These are phyloP conservation scores for Caloenas nicobarica DNA, from an alignment of 2,113 vertebrate genomes.

Conservation along the genomic window DNA sequence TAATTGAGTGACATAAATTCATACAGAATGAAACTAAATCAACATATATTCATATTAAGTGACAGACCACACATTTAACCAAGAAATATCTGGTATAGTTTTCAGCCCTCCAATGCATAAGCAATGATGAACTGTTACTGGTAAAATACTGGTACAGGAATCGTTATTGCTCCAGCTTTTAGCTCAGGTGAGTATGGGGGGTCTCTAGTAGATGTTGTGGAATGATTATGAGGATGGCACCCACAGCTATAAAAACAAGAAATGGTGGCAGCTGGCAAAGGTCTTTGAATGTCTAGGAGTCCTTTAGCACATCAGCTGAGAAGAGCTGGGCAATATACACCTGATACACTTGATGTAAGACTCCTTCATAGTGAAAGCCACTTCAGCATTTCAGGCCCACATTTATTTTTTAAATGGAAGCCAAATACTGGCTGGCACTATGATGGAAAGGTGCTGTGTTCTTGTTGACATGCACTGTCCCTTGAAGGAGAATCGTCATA, in stretches of 20 bases:
- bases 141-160: neutral
- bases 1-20: slow-evolving; percentile 11
- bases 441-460: neutral
- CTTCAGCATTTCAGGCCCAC: neutral
- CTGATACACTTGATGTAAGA: neutral
- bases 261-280: neutral
- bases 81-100: neutral
- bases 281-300: neutral
- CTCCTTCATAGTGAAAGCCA: neutral
- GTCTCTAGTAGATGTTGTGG: neutral
- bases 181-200: fast-evolving
- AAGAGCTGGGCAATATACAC: neutral
- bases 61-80: neutral
- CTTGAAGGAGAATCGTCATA: neutral
- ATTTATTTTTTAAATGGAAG: neutral
- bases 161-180: neutral
- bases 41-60: neutral
- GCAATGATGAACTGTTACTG: neutral
- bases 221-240: neutral
- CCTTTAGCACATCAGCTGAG: neutral
- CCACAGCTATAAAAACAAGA: neutral
- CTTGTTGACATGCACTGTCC: neutral
- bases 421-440: neutral
- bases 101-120: neutral
- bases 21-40: neutral